A percentile compares a stretch with the other conserved stretches of the same genome.
These are phyloP conservation scores for Lepidurus packardi DNA, from an alignment of 1,140 invertebrate genomes.

Conservation along the genomic window DNA sequence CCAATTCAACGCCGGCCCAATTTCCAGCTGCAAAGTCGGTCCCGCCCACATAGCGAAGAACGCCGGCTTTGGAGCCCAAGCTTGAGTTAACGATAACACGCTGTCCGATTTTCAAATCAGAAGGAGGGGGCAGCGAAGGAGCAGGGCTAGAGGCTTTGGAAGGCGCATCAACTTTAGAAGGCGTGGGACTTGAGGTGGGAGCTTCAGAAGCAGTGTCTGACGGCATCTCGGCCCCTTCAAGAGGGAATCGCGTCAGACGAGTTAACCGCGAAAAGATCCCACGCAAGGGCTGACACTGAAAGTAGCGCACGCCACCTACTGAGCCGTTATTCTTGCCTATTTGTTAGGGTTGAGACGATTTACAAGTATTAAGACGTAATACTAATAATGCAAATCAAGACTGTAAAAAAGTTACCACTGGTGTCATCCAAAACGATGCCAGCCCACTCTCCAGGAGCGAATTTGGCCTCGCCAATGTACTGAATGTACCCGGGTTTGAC, in stretches of 20 bases:
- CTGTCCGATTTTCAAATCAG: constrained; percentile 72
- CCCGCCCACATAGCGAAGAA: constrained; percentile 71
- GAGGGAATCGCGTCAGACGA: constrained; percentile 69
- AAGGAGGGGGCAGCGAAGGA: constrained; percentile 40
- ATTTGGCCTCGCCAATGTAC: constrained; percentile 96
- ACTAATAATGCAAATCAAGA: not conserved
- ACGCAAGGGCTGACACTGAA: constrained; percentile 86
- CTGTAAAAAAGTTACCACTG: constrained; percentile 33
- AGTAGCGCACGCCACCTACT: constrained; percentile 83
- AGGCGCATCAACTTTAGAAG: constrained; percentile 35
- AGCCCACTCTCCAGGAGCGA: constrained; percentile 93
- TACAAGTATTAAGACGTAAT: not conserved
- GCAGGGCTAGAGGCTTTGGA: constrained; percentile 33
- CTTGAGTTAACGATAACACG: constrained; percentile 82
- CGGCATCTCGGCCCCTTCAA: constrained; percentile 42
- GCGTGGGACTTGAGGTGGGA: constrained; percentile 31
- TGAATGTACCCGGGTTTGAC: constrained; percentile 91
- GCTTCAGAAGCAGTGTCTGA: constrained; percentile 29
- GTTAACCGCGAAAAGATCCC: constrained; percentile 90
- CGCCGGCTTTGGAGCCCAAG: constrained; percentile 76
- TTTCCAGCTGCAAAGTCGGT: constrained; percentile 85
- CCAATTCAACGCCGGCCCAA: constrained; percentile 92
- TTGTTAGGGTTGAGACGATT: constrained; percentile 36
- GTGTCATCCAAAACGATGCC: constrained; percentile 87
- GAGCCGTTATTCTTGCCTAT: constrained; percentile 94